phyloP scores from a whole-genome alignment of 2,797 vertebrate genomes.

The Siniperca obscura region DNA sequence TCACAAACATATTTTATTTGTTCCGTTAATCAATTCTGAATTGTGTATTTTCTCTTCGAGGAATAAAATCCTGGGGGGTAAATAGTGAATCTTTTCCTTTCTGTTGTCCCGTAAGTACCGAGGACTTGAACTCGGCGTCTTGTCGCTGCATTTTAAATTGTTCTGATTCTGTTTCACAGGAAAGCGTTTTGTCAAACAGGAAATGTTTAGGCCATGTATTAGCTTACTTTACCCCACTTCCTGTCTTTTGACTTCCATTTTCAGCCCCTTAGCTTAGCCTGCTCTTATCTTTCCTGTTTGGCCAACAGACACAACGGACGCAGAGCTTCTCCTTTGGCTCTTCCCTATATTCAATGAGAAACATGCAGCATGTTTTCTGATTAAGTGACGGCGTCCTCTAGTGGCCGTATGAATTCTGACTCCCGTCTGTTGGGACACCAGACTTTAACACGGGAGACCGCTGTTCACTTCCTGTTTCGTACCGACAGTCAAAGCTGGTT shows the following conservation, averaged over 20 bases:
- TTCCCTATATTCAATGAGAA: too few species aligned
- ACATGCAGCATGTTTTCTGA: too few species aligned
- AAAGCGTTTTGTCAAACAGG: not conserved
- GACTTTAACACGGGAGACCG: too few species aligned
- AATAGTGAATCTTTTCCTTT: not conserved
- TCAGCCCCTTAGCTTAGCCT: conserved; percentile 34
- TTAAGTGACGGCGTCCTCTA: too few species aligned
- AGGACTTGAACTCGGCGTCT: not conserved
- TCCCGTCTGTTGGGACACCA: too few species aligned
- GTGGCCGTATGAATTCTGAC: too few species aligned
- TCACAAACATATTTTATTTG: not conserved
- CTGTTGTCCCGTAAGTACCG: not conserved
- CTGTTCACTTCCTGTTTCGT: too few species aligned
- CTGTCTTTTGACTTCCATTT: conserved; percentile 27
- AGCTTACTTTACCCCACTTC: conserved; percentile 13
- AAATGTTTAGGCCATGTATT: not conserved
- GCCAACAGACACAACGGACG: conserved; percentile 1
- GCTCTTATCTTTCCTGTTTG: conserved; percentile 23
- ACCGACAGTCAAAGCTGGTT: too few species aligned
- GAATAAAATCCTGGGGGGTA: not conserved
- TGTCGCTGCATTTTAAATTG: not conserved
- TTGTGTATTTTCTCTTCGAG: not conserved
- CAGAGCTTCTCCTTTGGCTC: conserved; percentile 1
- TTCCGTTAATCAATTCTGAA: not conserved
- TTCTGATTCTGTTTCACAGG: not conserved